Conservation (phyloP, 1,140 invertebrate genomes). For the Parasteatoda tepidariorum region DNA sequence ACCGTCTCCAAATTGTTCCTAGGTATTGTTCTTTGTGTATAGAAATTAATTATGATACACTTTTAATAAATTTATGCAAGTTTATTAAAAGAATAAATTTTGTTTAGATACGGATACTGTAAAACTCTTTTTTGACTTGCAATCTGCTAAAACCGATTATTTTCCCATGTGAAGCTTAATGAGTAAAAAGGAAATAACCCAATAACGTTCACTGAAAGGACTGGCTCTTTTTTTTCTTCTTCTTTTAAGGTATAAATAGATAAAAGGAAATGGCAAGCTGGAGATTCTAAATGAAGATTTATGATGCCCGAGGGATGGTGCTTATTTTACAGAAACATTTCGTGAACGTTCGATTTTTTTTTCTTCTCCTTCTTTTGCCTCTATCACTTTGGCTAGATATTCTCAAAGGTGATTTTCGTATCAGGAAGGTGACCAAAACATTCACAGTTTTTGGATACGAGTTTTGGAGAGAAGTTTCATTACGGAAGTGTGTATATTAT, state of each 20-base stretch:
- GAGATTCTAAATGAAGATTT: slow-evolving; percentile 46
- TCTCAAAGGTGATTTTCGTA: not conserved
- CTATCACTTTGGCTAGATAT: not conserved
- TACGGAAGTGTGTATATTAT: not conserved
- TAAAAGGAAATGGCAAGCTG: slow-evolving; percentile 2
- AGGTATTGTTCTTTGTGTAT: no score
- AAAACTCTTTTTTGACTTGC: no score
- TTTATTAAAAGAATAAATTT: no score
- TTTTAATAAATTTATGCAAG: no score
- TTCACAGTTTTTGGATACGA: not conserved
- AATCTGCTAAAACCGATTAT: no score
- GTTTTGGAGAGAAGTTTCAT: not conserved
- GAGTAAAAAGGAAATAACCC: slow-evolving; percentile 18
- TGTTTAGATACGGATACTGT: no score
- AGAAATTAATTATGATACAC: no score
- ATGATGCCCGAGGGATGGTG: slow-evolving; percentile 4
- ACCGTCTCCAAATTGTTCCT: no score
- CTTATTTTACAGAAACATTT: slow-evolving; percentile 15
- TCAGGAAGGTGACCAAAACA: not conserved
- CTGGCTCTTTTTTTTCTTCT: not conserved
- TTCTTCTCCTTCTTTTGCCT: not conserved
- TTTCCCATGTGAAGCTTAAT: no score
- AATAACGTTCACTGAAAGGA: slow-evolving; percentile 17
- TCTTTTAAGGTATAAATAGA: slow-evolving; percentile 19
- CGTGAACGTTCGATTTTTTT: not conserved